These are phyloP conservation scores for Anthopleura sola DNA, from an alignment of 64 coral and sea anemone species.

Conservation along the genomic window DNA sequence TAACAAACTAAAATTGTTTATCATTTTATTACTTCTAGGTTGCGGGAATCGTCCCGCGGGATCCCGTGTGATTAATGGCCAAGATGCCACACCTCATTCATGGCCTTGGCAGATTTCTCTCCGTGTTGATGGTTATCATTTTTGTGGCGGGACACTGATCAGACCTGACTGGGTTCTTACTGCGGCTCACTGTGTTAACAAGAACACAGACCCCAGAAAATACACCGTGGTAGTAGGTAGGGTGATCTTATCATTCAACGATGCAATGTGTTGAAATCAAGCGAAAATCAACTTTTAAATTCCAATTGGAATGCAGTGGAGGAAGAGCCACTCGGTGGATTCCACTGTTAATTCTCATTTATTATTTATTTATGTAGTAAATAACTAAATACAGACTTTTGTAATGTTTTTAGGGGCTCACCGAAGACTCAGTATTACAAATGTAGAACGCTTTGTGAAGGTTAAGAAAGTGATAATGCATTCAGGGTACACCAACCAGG, in stretches of 20 bases:
- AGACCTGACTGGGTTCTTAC: slow-evolving; percentile 36
- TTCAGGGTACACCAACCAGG: neutral
- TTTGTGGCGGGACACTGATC: slow-evolving; percentile 8
- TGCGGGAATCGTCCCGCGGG: slow-evolving; percentile 20
- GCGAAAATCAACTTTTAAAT: too few species aligned
- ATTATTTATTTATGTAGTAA: too few species aligned
- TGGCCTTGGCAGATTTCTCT: slow-evolving; percentile 57
- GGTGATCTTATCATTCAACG: neutral
- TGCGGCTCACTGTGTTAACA: slow-evolving; percentile 29
- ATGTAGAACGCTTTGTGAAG: neutral
- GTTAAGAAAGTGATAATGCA: slow-evolving; percentile 15
- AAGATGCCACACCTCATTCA: slow-evolving; percentile 29
- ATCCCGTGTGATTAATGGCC: slow-evolving; percentile 16
- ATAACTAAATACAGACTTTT: neutral
- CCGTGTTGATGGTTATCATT: neutral
- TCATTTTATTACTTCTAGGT: neutral
- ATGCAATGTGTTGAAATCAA: neutral
- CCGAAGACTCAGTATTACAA: neutral
- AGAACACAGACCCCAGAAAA: neutral
- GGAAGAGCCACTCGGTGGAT: too few species aligned
- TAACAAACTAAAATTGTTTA: too few species aligned
- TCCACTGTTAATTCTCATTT: too few species aligned
- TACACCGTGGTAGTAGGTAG: slow-evolving; percentile 35
- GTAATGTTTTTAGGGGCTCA: neutral
- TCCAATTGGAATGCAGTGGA: too few species aligned